A percentile compares a stretch with the other conserved stretches of the same genome.
Conservation (phyloP, 2,797 vertebrate genomes). For the Cottoperca gobio region DNA sequence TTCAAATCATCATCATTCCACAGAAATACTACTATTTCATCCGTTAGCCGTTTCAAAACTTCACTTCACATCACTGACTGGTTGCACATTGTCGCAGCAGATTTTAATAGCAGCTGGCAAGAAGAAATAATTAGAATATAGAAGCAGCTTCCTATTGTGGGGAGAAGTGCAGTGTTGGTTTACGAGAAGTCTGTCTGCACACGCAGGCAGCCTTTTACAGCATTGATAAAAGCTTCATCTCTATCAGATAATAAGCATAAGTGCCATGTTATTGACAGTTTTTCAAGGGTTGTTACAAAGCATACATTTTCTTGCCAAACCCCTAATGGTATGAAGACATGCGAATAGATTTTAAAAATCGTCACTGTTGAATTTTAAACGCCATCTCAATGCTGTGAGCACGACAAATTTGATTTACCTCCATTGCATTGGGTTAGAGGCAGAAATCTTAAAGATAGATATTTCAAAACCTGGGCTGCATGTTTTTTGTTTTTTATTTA, state of each 20-base stretch:
- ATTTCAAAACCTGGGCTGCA: no score
- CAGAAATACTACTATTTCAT: not conserved
- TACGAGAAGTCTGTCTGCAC: slow-evolving; percentile 2
- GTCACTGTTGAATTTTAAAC: not conserved
- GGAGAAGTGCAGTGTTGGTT: slow-evolving; percentile 9
- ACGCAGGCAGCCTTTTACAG: not conserved
- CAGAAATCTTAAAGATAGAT: not conserved
- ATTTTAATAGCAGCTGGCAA: slow-evolving; percentile 27
- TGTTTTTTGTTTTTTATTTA: not conserved
- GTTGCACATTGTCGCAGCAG: not conserved
- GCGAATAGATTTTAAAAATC: not conserved
- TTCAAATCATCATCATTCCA: not conserved
- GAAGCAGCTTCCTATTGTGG: slow-evolving; percentile 41
- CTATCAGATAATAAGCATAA: not conserved
- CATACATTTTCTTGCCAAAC: not conserved
- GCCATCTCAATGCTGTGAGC: not conserved
- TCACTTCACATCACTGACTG: not conserved
- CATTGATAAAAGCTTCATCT: not conserved
- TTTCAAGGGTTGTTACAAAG: not conserved
- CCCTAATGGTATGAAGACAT: not conserved
- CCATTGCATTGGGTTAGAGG: not conserved
- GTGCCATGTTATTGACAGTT: not conserved
- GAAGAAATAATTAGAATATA: slow-evolving; percentile 41
- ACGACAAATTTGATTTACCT: not conserved
- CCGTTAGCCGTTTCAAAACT: not conserved